These are phyloP conservation scores for Cephonodes hylas DNA, from an alignment of 2,888 invertebrate genomes.

Conservation along the genomic window DNA sequence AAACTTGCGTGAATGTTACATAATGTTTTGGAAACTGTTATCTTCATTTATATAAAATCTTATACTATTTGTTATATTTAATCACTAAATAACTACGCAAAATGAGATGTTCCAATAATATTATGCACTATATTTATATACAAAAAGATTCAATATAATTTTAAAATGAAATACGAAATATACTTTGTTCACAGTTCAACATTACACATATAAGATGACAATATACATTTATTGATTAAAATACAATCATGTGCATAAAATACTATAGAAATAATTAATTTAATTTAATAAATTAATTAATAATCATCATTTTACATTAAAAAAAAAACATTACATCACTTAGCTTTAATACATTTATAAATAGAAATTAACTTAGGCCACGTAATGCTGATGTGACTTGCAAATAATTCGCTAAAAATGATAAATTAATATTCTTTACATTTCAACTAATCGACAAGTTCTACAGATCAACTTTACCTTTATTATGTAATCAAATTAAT, in stretches of 20 bases:
- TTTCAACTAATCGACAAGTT: not conserved
- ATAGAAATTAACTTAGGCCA: not conserved
- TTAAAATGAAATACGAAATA: slow-evolving; percentile 21
- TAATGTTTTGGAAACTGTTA: not conserved
- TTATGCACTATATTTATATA: slow-evolving; percentile 30
- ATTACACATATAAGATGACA: not conserved
- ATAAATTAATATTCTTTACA: not conserved
- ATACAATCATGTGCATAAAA: slow-evolving; percentile 12
- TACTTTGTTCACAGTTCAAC: slow-evolving; percentile 14
- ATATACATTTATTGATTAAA: slow-evolving; percentile 10
- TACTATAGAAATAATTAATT: not conserved
- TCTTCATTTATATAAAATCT: not conserved
- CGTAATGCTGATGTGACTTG: not conserved
- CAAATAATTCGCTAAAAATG: not conserved
- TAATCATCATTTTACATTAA: not conserved
- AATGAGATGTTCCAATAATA: slow-evolving; percentile 28
- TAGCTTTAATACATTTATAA: not conserved
- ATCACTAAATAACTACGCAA: slow-evolving; percentile 28
- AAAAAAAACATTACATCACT: not conserved
- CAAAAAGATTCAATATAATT: slow-evolving; percentile 23
- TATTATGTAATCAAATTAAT: no score
- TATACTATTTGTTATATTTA: not conserved
- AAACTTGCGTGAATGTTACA: not conserved
- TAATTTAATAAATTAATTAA: slow-evolving; percentile 1
- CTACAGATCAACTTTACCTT: not conserved